Percentiles rank a stretch among this genome's conserved stretches.
phyloP scores from a whole-genome alignment of 2,888 invertebrate species.

The Cistogaster globosa region DNA sequence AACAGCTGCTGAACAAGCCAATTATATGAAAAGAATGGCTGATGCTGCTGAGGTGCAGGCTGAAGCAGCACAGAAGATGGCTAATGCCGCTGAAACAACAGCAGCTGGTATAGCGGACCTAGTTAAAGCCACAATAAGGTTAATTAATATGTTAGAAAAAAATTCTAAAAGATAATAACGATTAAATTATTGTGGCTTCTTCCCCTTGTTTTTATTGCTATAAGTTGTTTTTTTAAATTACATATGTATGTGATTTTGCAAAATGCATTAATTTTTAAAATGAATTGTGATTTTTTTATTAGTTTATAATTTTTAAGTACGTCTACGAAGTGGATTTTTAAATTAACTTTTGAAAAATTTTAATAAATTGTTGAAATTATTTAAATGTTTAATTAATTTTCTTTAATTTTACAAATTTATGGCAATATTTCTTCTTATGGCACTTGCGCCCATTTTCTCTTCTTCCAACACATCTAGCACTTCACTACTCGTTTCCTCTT shows the following conservation, averaged over 20 bases:
- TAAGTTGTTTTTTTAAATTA: not conserved
- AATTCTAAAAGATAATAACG: not conserved
- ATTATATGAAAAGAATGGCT: constrained; percentile 31
- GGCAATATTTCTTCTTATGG: constrained; percentile 24
- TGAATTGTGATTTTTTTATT: not conserved
- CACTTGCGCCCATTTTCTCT: constrained; percentile 6
- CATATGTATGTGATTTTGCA: not conserved
- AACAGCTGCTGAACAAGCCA: not conserved
- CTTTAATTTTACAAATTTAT: constrained; percentile 19
- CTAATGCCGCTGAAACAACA: not conserved
- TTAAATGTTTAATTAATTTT: not conserved
- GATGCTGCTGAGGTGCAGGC: constrained; percentile 4
- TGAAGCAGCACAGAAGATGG: too few species aligned
- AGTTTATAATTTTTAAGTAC: constrained; percentile 15
- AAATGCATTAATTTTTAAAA: not conserved
- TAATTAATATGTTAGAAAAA: constrained; percentile 5
- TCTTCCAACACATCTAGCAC: constrained; percentile 3
- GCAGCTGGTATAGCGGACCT: constrained; percentile 8
- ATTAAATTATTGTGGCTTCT: constrained; percentile 5
- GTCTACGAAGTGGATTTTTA: not conserved
- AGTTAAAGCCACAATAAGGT: constrained; percentile 18
- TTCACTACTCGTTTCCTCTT: constrained; percentile 23
- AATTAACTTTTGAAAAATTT: too few species aligned
- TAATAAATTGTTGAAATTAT: too few species aligned
- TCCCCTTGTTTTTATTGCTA: constrained; percentile 1